These are phyloP conservation scores for Musca domestica DNA, from an alignment of 1,140 invertebrate genomes.

Conservation along the genomic window DNA sequence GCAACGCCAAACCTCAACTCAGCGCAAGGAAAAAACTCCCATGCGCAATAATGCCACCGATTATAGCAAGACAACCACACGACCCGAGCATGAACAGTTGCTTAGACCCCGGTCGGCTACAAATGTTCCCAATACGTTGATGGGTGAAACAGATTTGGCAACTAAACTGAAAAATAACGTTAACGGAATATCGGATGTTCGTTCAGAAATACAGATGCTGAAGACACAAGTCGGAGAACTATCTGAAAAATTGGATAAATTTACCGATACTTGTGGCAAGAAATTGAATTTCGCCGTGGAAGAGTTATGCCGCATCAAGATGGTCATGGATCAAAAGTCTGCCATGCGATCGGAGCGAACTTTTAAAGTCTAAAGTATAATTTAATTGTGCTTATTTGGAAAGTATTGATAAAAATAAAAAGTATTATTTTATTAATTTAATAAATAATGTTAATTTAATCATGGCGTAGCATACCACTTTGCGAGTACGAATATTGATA, in stretches of 20 bases:
- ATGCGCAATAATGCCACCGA: conserved; percentile 11
- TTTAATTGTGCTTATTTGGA: too few species aligned
- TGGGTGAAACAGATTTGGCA: conserved; percentile 34
- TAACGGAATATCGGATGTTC: conserved; percentile 37
- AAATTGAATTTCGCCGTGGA: conserved; percentile 46
- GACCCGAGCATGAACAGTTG: conserved; percentile 27
- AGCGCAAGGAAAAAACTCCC: neutral
- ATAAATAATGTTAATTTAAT: neutral
- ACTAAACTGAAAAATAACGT: conserved; percentile 38
- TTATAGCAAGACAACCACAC: neutral
- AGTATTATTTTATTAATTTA: neutral
- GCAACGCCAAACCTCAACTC: conserved; percentile 30
- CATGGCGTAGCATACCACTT: neutral
- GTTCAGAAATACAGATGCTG: conserved; percentile 35
- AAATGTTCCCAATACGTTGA: conserved; percentile 45
- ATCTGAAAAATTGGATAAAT: conserved; percentile 40
- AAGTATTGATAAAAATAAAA: neutral
- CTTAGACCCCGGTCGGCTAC: conserved; percentile 47
- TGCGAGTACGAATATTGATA: too few species aligned
- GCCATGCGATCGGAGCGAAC: conserved; percentile 25
- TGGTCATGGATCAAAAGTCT: conserved; percentile 27
- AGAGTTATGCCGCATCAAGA: conserved; percentile 41
- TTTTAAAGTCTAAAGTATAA: conserved; percentile 2
- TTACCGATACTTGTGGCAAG: conserved; percentile 40
- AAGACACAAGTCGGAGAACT: conserved; percentile 38